Evolutionary conservation across 1,140 invertebrate genomes (phyloP).

Genomic region (Drosophila parvula): DNA sequence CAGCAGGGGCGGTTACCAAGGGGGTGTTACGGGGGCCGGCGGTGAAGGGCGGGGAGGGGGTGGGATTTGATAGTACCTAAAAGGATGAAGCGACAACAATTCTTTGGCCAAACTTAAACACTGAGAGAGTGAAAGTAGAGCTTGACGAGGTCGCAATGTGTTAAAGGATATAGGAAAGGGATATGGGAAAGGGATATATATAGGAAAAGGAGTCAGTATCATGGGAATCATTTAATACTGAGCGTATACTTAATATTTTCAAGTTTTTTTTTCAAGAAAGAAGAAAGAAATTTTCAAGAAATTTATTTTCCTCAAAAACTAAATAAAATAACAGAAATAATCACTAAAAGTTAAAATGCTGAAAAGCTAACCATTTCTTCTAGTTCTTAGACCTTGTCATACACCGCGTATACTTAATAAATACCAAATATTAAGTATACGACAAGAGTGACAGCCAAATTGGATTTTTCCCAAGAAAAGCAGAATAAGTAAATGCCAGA

Average conservation of each 20-base stretch:
- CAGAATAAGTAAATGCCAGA: not conserved
- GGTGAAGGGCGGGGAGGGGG: not conserved
- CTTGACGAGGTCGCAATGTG: too few species aligned
- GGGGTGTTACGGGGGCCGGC: not conserved
- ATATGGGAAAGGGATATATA: not conserved
- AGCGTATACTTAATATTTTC: not conserved
- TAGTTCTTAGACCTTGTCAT: too few species aligned
- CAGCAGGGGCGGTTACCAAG: not conserved
- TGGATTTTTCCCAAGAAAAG: too few species aligned
- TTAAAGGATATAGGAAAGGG: not conserved
- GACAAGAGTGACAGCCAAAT: not conserved
- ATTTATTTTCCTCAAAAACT: not conserved
- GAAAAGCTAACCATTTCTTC: not conserved
- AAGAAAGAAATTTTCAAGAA: not conserved
- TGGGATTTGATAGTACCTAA: constrained; percentile 1
- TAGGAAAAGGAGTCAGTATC: not conserved
- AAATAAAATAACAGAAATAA: not conserved
- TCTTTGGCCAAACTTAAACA: constrained; percentile 29
- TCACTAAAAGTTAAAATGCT: too few species aligned
- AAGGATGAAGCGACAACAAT: constrained; percentile 52
- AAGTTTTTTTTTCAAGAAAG: too few species aligned
- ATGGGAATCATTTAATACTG: not conserved
- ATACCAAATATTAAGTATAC: not conserved
- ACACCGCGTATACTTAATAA: not conserved
- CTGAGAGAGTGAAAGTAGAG: not conserved